Base-by-base conservation (phyloP, 2,888 invertebrate species). In the Agriotes lineatus region DNA sequence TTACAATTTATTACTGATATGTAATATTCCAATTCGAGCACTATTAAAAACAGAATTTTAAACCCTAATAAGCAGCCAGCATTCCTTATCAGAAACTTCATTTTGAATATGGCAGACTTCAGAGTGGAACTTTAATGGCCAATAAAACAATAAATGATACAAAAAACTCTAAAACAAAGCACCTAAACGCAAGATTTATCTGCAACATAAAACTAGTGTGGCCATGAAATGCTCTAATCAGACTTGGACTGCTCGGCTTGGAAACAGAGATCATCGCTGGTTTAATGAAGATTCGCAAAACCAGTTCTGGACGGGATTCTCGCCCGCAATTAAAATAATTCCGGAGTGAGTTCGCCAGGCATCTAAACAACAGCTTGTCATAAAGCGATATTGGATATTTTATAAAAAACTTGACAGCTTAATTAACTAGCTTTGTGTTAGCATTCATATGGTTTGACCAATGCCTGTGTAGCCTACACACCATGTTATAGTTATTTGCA, bases 301-400 rank as follows among this genome's bases (percentile, higher is more conserved):
- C 52, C 52, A 18, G 52, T 52, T 7, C 33, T 12, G 5, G 22
- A 7, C 22, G 10, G 6, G 22, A 12, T 48, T 52, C 33, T 52
- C 33, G 16, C 14, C 9, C 14, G 56, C 22, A 56, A 56, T 56
- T 56, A 56, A 56, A 56, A 39, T 56, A 39, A 56, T 56, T 52
- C 52, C 12, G 18, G 52, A 52, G 33, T 33, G 52, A 52, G 52
- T 33, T 52, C 18, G 52, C 10, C 37, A 22, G 39, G 56, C 37
- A 52, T 33, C 52, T 52, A 35, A 56, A 56, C 56, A 56, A 56
- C 56, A 10, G 56, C 56, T 56, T 56, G 56, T 56, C 56, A 56
- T 20, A 56, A 39, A 39, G 5, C 39, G 39, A 39, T 56, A 56
- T 56, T 39, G 56, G 39, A 56, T 56, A 56, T 56, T 56, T 39